Conservation (phyloP, 37 sponge, comb jelly and placozoan genomes). For the Ianthella basta region DNA sequence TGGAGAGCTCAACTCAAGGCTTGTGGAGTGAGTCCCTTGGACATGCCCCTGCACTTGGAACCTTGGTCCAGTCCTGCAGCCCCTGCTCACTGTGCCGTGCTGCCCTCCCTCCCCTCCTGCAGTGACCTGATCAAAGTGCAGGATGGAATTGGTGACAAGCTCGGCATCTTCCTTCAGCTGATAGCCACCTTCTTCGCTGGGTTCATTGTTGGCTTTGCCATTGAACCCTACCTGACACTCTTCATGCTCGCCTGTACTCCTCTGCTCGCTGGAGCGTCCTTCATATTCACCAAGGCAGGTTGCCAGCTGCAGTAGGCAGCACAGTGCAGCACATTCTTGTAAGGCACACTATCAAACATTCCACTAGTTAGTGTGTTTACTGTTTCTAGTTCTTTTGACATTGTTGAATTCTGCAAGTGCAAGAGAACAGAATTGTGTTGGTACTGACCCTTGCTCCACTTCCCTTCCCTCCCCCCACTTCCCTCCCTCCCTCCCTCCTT, state of each 20-base stretch:
- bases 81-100: too few relatives aligned
- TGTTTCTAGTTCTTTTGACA: too few relatives aligned
- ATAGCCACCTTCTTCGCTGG: slow-evolving; percentile 54
- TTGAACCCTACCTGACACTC: slow-evolving; percentile 54
- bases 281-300: slow-evolving; percentile 13
- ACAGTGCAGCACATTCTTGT: too few relatives aligned
- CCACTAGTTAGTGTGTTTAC: too few relatives aligned
- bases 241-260: slow-evolving; percentile 50
- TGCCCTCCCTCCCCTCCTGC: not conserved
- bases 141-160: slow-evolving; percentile 72
- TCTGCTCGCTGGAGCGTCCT: slow-evolving; percentile 33
- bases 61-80: too few relatives aligned
- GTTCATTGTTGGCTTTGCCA: slow-evolving; percentile 57
- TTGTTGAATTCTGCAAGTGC: too few relatives aligned
- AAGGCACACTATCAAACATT: too few relatives aligned
- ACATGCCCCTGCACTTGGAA: not conserved
- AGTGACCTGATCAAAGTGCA: slow-evolving; percentile 66
- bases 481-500: too few relatives aligned
- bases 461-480: too few relatives aligned
- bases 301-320: not conserved
- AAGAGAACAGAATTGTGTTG: too few relatives aligned
- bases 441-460: too few relatives aligned
- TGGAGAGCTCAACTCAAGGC: slow-evolving; percentile 73
- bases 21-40: slow-evolving; percentile 53
- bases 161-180: slow-evolving; percentile 49